Conservation (phyloP, 2,797 vertebrate species). For the Rhinichthys osculus region DNA sequence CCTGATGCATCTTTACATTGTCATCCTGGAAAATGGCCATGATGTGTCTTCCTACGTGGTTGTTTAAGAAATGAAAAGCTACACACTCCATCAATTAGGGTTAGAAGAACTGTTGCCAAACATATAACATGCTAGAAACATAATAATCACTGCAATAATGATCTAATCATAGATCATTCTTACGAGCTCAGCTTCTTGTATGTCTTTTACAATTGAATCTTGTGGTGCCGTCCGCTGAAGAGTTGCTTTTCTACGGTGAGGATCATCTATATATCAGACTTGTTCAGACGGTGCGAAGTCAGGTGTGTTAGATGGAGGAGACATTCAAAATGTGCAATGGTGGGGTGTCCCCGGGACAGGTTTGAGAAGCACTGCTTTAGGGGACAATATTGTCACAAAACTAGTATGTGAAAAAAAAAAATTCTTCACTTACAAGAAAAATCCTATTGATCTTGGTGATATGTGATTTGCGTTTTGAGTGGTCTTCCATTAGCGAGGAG, state of each 20-base stretch:
- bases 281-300: not conserved
- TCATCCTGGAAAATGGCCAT: too few species aligned
- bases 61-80: too few species aligned
- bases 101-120: too few species aligned
- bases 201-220: not conserved
- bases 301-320: too few species aligned
- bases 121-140: too few species aligned
- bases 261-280: not conserved
- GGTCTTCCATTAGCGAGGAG: conserved; percentile 86
- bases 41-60: too few species aligned
- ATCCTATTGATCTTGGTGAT: conserved; percentile 83
- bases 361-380: too few species aligned
- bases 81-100: too few species aligned
- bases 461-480: conserved; percentile 84
- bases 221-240: not conserved
- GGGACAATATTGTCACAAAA: not conserved
- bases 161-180: not conserved
- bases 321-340: too few species aligned
- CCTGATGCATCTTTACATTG: too few species aligned
- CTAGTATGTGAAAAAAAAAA: not conserved
- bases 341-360: too few species aligned
- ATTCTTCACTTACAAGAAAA: conserved; percentile 75
- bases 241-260: not conserved
- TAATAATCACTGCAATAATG: too few species aligned
- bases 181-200: not conserved